These are phyloP conservation scores for Choloepus hoffmanni DNA, from an alignment of 2,113 vertebrate species.

Conservation along the genomic window DNA sequence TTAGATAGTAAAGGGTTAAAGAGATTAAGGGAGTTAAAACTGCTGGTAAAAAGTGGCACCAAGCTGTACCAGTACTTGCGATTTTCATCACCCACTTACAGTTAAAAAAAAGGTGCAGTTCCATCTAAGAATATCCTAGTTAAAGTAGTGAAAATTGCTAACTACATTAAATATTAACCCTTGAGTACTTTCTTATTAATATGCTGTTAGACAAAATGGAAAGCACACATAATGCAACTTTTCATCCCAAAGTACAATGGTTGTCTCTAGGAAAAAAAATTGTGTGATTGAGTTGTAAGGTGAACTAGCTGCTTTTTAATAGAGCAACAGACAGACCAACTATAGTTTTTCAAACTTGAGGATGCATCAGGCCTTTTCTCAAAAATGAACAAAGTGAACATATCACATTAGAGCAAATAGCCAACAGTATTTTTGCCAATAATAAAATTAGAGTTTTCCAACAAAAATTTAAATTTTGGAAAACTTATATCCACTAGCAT, in stretches of 20 bases:
- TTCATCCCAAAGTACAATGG: not conserved
- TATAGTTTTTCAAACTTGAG: not conserved
- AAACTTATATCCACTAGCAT: not conserved
- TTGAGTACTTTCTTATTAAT: not conserved
- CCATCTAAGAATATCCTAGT: not conserved
- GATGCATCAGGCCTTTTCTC: not conserved
- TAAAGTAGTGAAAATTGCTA: not conserved
- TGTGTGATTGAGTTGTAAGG: not conserved
- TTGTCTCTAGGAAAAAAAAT: not conserved
- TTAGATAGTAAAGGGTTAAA: not conserved
- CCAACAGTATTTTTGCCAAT: not conserved
- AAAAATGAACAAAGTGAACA: not conserved
- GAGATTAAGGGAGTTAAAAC: not conserved
- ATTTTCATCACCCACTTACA: not conserved
- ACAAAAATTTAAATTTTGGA: not conserved
- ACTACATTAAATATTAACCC: not conserved
- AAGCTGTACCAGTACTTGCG: not conserved
- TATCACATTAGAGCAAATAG: not conserved
- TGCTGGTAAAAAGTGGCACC: not conserved
- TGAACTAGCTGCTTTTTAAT: not conserved
- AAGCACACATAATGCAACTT: not conserved
- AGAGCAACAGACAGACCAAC: not conserved
- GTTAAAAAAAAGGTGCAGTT: not conserved
- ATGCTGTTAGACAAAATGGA: not conserved
- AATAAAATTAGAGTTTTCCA: conserved; percentile 15